Evolutionary conservation across 2,888 invertebrate species (phyloP).

Genomic region (Sabatieria punctata): DNA sequence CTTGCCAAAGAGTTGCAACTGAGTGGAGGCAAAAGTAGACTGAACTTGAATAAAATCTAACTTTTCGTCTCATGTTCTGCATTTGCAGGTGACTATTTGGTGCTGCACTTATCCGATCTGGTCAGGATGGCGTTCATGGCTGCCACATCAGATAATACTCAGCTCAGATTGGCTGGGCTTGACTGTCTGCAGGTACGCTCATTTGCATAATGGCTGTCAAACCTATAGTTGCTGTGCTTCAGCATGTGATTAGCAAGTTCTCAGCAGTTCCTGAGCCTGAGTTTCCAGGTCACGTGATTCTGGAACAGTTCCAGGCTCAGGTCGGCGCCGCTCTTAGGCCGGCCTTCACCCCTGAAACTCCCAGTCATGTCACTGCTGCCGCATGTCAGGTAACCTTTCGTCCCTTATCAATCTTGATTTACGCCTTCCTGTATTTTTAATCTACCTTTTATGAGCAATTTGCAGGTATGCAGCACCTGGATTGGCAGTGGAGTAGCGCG

Average conservation of each 20-base stretch:
- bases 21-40: conserved; percentile 48
- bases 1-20: conserved; percentile 71
- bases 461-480: conserved; percentile 68
- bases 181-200: conserved; percentile 10
- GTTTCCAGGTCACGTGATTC: conserved; percentile 40
- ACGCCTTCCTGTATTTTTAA: not conserved
- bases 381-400: conserved; percentile 25
- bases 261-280: conserved; percentile 39
- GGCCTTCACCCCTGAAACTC: conserved; percentile 40
- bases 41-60: too few species aligned
- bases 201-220: too few species aligned
- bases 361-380: conserved; percentile 38
- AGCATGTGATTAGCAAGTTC: conserved; percentile 33
- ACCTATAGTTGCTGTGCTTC: too few species aligned
- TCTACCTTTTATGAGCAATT: too few species aligned
- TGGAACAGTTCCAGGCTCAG: conserved; percentile 42
- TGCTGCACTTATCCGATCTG: conserved; percentile 80
- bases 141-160: conserved; percentile 49
- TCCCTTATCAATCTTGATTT: not conserved
- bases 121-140: conserved; percentile 99
- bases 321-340: conserved; percentile 40
- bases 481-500: conserved; percentile 89
- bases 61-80: too few species aligned
- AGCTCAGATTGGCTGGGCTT: conserved; percentile 24
- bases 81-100: conserved; percentile 47